These are phyloP conservation scores for Scyliorhinus canicula DNA, from an alignment of 2,797 vertebrate species.

Conservation along the genomic window DNA sequence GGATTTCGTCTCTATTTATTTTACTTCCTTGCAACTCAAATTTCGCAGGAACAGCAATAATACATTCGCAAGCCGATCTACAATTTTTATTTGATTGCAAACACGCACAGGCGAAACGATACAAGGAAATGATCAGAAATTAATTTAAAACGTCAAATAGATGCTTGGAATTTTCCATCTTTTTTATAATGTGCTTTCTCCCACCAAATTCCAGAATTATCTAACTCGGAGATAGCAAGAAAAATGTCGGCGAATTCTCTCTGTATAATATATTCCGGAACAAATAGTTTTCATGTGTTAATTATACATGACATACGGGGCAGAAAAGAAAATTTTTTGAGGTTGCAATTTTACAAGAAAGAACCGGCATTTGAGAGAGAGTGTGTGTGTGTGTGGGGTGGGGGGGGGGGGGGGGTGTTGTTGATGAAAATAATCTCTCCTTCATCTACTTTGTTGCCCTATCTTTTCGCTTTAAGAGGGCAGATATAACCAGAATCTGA, in stretches of 20 bases:
- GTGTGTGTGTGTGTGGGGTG: too few species aligned
- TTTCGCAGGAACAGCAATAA: not conserved
- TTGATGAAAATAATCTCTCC: not conserved
- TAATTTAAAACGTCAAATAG: not conserved
- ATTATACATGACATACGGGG: not conserved
- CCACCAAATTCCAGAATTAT: not conserved
- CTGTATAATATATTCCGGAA: not conserved
- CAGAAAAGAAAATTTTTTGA: not conserved
- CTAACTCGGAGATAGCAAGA: not conserved
- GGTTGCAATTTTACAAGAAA: not conserved
- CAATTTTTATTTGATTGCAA: not conserved
- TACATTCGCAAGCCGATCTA: not conserved
- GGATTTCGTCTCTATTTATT: not conserved
- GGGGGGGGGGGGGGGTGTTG: not conserved
- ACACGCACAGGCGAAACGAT: not conserved
- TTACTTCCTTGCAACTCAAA: not conserved
- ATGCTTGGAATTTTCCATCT: not conserved
- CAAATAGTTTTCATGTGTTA: not conserved
- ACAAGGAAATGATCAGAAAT: too few species aligned
- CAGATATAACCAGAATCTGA: not conserved
- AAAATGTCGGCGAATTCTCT: not conserved
- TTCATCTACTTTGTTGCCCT: not conserved
- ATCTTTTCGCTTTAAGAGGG: not conserved
- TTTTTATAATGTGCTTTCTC: not conserved
- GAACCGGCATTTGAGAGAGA: not conserved